Evolutionary conservation across 2,113 vertebrate genomes (phyloP).

Genomic region (Desmodus rotundus): DNA sequence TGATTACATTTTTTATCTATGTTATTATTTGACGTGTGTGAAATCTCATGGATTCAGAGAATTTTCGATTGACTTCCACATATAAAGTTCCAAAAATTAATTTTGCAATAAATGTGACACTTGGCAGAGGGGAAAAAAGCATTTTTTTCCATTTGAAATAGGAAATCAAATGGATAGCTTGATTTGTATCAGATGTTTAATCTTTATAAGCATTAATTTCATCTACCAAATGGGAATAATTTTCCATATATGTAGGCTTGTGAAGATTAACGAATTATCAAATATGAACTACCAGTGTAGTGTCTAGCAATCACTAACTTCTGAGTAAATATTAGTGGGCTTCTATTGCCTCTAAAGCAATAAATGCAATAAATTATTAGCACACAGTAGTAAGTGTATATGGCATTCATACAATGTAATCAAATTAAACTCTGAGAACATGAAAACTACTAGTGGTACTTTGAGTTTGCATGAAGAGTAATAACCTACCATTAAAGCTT

Average conservation of each 20-base stretch:
- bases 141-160: slow-evolving; percentile 22
- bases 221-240: neutral
- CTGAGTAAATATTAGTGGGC: neutral
- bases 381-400: neutral
- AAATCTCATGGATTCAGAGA: neutral
- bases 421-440: neutral
- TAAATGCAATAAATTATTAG: neutral
- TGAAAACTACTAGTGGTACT: neutral
- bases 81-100: neutral
- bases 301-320: neutral
- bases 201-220: neutral
- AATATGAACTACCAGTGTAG: neutral
- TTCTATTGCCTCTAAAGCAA: neutral
- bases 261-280: neutral
- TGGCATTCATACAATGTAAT: neutral
- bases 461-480: neutral
- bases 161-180: neutral
- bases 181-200: neutral
- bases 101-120: neutral
- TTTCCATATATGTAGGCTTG: neutral
- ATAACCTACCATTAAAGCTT: neutral
- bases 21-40: neutral
- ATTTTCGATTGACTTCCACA: neutral
- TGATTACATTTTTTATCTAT: slow-evolving; percentile 9
- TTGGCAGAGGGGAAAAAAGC: neutral